Percentiles rank a stretch among this genome's conserved stretches.
Conservation (phyloP, 2,888 invertebrate genomes). For the Agriopis leucophaearia region DNA sequence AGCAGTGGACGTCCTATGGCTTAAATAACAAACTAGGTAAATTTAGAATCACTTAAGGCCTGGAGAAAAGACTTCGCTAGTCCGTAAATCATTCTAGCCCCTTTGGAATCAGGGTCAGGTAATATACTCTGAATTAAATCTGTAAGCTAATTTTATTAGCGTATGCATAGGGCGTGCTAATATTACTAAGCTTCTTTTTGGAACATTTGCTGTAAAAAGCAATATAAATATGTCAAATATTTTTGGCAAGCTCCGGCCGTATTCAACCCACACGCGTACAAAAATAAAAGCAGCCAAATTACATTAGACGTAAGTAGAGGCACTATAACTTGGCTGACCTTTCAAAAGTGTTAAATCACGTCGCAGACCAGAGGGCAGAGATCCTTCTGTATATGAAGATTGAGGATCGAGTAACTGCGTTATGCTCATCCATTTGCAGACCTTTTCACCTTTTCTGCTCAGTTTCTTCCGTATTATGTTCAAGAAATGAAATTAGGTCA, state of each 20-base stretch:
- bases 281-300: conserved; percentile 18
- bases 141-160: no score
- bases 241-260: conserved; percentile 5
- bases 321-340: conserved; percentile 30
- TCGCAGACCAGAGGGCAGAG: conserved; percentile 35
- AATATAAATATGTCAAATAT: background rate
- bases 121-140: no score
- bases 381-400: conserved; percentile 47
- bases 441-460: conserved; percentile 48
- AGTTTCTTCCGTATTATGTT: conserved; percentile 44
- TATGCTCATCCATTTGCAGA: conserved; percentile 45
- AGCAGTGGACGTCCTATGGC: no score
- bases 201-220: background rate
- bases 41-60: no score
- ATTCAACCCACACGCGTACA: conserved; percentile 6
- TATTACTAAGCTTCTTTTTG: background rate
- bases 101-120: no score
- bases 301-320: conserved; percentile 21
- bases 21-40: no score
- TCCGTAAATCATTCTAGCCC: no score
- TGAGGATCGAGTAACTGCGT: conserved; percentile 40
- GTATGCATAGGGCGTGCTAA: background rate
- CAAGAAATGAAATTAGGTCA: conserved; percentile 31
- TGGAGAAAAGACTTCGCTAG: no score
- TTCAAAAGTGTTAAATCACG: conserved; percentile 42